Evolutionary conservation across 2,888 invertebrate genomes (phyloP), one percentile per base, ranked within the genome.

Genomic region (Hermaeophaga mercurialis): DNA sequence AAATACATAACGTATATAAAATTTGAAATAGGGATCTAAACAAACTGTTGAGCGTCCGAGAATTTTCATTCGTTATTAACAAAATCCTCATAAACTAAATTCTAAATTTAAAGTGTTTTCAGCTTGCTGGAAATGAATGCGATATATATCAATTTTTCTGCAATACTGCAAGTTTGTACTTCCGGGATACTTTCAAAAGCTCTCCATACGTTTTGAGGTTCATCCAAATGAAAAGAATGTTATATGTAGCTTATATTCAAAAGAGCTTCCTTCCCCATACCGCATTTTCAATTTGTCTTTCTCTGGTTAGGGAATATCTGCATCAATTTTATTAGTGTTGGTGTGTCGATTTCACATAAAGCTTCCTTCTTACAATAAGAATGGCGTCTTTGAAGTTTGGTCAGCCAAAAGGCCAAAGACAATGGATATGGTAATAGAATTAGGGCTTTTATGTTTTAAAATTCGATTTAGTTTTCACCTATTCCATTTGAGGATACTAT

Each of bases 141-240:
- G n/a, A n/a, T n/a, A n/a, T 22, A 6, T 22, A 22, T 22, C 22
- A 22, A 22, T 22, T 22, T 22, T 22, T 22, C 22, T 6, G 22
- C 22, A 22, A 22, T 22, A 22, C 22, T 22, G 22, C 3, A 31
- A 36, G 36, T 36, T 36, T 36, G 9, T 17, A 17, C 17, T 36
- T 41, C 41, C 22, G 41, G 19, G 14, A 22, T 22, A 4, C 34
- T 22, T 22, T 47, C 9, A 18, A 47, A 18, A 47, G 34, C 47
- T 22, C 47, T 47, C 6, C 11, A 36, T 47, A 36, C 47, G 24
- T 36, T 47, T 47, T 36, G 36, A 34, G 24, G 24, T 34, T 26
- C 47, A 47, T 19, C 15, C 47, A 6, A 47, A 36, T 22, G 24
- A 47, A 47, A 47, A 36, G 22, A 47, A 47, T 47, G 36, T 36